Conservation (phyloP, 2,797 vertebrate genomes). For the Ptychobarbus kaznakovi region DNA sequence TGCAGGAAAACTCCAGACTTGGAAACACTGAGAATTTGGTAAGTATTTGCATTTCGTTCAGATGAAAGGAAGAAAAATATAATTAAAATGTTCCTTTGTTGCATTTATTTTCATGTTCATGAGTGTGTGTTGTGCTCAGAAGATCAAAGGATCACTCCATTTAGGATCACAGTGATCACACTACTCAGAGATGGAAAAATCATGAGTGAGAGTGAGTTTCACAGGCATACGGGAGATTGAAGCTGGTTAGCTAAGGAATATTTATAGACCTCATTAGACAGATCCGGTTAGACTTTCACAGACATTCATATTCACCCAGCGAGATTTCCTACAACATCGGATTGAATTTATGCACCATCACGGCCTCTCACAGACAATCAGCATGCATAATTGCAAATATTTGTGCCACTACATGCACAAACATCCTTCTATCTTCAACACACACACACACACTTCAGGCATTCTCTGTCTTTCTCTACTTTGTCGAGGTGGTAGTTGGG, state of each 20-base stretch:
- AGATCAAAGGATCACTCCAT: neutral
- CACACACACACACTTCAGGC: neutral
- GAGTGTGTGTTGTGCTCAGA: neutral
- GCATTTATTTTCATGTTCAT: neutral
- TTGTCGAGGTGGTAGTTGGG: neutral
- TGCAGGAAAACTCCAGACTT: neutral
- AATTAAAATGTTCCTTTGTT: neutral
- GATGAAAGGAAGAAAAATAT: neutral
- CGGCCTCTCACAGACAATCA: neutral
- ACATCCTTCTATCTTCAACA: neutral
- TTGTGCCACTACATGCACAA: neutral
- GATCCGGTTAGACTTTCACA: conserved; percentile 1
- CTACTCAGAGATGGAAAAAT: neutral
- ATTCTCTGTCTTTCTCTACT: neutral
- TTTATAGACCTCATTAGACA: conserved; percentile 37
- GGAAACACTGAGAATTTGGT: neutral
- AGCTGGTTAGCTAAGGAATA: conserved; percentile 12
- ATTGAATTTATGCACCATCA: conserved; percentile 18
- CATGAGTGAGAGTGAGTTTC: neutral
- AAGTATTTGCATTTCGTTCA: neutral
- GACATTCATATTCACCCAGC: conserved; percentile 19
- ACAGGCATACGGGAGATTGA: neutral
- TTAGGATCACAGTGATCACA: neutral
- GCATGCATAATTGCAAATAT: neutral
- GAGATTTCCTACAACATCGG: conserved; percentile 8